phyloP scores from a whole-genome alignment of 2,113 vertebrate genomes.

The Phrynosoma blainvillii region DNA sequence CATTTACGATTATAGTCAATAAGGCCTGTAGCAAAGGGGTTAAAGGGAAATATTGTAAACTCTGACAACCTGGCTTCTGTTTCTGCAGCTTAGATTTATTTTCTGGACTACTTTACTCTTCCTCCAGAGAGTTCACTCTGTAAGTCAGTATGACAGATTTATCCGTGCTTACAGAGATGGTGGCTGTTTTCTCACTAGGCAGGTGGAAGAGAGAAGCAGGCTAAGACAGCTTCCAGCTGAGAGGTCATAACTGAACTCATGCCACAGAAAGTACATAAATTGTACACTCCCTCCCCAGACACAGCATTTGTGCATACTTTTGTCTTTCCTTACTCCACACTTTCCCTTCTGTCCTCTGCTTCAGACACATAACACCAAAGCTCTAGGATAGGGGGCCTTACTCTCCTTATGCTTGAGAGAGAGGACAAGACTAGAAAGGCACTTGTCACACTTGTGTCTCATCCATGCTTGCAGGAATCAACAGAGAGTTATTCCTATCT shows the following conservation, averaged over 20 bases:
- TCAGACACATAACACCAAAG: constrained; percentile 60
- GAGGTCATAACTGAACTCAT: constrained; percentile 76
- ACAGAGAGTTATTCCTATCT: constrained; percentile 41
- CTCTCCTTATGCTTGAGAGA: background rate
- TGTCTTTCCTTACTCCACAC: constrained; percentile 65
- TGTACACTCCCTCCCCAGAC: constrained; percentile 78
- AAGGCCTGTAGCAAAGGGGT: constrained; percentile 71
- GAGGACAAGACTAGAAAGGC: constrained; percentile 49
- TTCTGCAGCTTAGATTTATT: constrained; percentile 75
- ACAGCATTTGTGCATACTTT: constrained; percentile 70
- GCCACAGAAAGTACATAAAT: constrained; percentile 81
- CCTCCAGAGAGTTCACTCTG: constrained; percentile 73
- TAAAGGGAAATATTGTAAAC: constrained; percentile 81
- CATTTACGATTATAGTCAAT: constrained; percentile 74
- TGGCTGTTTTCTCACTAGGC: constrained; percentile 77
- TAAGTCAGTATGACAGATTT: constrained; percentile 81
- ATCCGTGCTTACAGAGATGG: constrained; percentile 72
- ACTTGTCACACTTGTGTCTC: constrained; percentile 43
- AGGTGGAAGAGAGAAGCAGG: constrained; percentile 76
- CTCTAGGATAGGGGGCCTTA: background rate
- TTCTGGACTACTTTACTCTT: constrained; percentile 67
- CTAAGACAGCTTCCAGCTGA: constrained; percentile 80
- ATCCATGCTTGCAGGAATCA: constrained; percentile 31
- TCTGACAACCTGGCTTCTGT: constrained; percentile 66
- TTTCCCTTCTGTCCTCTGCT: constrained; percentile 73